These are phyloP conservation scores for Pyralis farinalis DNA, from an alignment of 2,888 invertebrate species.

Conservation along the genomic window DNA sequence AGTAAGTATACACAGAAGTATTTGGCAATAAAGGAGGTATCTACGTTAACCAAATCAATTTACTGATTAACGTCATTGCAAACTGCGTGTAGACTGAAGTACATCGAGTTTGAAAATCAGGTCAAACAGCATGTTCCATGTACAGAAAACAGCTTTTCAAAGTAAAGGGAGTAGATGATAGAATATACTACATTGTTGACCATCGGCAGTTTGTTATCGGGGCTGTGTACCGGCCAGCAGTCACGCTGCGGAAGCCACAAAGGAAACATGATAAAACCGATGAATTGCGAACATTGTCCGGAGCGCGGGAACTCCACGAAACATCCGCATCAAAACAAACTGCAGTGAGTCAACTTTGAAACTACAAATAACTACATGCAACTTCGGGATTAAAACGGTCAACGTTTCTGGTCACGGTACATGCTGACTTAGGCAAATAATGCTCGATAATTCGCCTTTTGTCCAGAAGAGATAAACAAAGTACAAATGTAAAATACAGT, in stretches of 20 bases:
- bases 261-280: conserved; percentile 69
- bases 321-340: conserved; percentile 12
- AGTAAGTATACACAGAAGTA: too few species aligned
- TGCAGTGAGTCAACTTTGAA: conserved; percentile 13
- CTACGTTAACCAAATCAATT: too few species aligned
- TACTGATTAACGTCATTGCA: too few species aligned
- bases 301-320: conserved; percentile 28
- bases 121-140: not conserved
- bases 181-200: conserved; percentile 19
- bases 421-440: too few species aligned
- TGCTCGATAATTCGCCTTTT: too few species aligned
- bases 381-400: not conserved
- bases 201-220: conserved; percentile 51
- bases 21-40: too few species aligned
- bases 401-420: too few species aligned
- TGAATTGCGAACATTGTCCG: conserved; percentile 56
- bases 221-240: conserved; percentile 33
- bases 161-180: not conserved
- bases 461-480: too few species aligned
- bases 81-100: too few species aligned
- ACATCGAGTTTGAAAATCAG: not conserved
- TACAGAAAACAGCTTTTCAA: not conserved
- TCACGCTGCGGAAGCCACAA: conserved; percentile 57
- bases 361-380: not conserved
- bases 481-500: too few species aligned